Conservation (phyloP, 2,113 vertebrate genomes). For the Mohoua ochrocephala region DNA sequence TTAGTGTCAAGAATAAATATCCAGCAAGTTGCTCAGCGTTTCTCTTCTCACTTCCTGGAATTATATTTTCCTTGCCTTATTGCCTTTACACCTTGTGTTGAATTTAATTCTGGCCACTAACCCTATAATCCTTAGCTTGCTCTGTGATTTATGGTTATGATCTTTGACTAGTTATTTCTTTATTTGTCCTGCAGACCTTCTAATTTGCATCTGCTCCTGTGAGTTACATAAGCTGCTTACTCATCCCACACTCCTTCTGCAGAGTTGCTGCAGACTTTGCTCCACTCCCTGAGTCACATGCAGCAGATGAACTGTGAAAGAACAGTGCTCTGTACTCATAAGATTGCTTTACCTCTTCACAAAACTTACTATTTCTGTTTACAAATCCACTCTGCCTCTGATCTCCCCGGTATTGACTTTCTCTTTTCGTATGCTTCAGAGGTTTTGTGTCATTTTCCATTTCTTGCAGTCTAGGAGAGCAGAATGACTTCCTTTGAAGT, state of each 20-base stretch:
- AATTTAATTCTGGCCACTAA: neutral
- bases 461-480: neutral
- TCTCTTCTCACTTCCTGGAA: neutral
- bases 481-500: neutral
- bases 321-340: neutral
- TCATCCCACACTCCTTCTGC: neutral
- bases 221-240: neutral
- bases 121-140: neutral
- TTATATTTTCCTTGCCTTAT: neutral
- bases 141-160: neutral
- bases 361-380: neutral
- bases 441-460: neutral
- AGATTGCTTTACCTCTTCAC: neutral
- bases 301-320: neutral
- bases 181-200: neutral
- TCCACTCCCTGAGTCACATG: neutral
- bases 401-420: neutral
- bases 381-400: neutral
- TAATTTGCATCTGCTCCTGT: neutral
- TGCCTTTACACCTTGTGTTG: neutral
- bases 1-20: conserved; percentile 2
- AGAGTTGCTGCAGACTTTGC: neutral
- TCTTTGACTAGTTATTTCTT: neutral
- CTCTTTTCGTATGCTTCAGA: neutral
- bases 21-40: neutral